Base-by-base conservation (phyloP, 2,888 invertebrate species). In the Steromphala cineraria region DNA sequence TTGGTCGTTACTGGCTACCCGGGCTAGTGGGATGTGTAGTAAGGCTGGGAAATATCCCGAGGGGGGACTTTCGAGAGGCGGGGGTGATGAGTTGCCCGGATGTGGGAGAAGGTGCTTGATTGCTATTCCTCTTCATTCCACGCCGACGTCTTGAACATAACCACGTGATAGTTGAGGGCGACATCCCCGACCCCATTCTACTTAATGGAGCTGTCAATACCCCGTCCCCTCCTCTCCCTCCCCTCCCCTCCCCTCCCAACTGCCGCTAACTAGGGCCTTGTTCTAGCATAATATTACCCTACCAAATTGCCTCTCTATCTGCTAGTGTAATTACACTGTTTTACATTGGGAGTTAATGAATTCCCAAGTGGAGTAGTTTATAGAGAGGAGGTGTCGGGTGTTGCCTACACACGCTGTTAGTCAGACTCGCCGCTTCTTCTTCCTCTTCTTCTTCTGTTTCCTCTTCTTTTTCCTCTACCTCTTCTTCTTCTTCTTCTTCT, bases 311-410 rank as follows among this genome's bases (percentile, higher is more conserved):
- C 71, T 36, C 31, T 36, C 31, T 71, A 36, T 71, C 71, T 71
- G 71, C 40, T 71, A 28, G 19, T 71, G 31, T 36, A 31, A 71
- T 71, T 31, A 71, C 36, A 19, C 28, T 31, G 31, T 71, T 71
- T 71, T 71, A 71, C 36, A 36, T 40, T 71, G 71, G 71, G 71
- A 36, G 40, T 71, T 71, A 71, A 71, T 71, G 71, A 71, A 71
- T 31, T 71, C 71, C 71, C 71, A 71, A 36, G 71, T 71, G 36
- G 71, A 36, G 19, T 71, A 71, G 31, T 71, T 71, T 71, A 71
- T 40, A 71, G 71, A 71, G 28, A 40, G 36, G 19, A 36, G 71
- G 40, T 71, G 28, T 62, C 62, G 28, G 62, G 28, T 28, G 13
- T 62, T 15, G 28, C 28, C 46, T 46, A 4, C 46, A 46, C 46